Evolutionary conservation across 2,113 vertebrate genomes (phyloP).

Genomic region (Pedionomus torquatus): DNA sequence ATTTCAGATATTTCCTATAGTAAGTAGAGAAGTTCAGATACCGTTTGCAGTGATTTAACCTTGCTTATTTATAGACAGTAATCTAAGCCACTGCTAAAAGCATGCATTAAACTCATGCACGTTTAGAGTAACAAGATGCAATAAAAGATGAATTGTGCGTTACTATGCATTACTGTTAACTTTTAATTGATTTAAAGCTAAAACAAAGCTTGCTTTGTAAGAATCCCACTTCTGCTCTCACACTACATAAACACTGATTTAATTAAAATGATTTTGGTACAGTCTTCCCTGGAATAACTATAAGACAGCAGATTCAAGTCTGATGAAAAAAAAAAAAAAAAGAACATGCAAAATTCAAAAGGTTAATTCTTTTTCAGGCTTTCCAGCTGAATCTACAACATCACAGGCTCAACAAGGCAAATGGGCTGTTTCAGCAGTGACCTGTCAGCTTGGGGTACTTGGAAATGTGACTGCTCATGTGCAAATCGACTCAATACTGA

Average conservation of each 20-base stretch:
- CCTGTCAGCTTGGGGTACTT: neutral
- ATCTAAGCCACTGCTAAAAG: neutral
- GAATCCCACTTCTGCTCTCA: neutral
- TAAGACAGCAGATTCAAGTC: neutral
- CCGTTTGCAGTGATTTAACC: neutral
- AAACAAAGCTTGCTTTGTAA: conserved; percentile 9
- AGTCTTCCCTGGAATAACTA: neutral
- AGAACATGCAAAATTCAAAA: neutral
- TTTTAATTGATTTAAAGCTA: neutral
- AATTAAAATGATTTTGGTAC: neutral
- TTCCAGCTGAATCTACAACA: neutral
- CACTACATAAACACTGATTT: neutral
- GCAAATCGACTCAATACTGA: neutral
- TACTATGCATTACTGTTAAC: neutral
- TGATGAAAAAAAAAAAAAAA: neutral
- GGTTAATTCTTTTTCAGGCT: neutral
- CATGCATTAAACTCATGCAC: neutral
- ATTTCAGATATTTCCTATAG: neutral
- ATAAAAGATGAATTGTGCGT: neutral
- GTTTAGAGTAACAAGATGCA: neutral
- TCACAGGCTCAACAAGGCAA: neutral
- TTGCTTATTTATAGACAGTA: neutral
- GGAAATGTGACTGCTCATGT: neutral
- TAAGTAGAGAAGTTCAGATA: neutral
- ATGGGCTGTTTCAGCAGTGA: neutral